Conservation (phyloP, 1,140 invertebrate genomes). For the Bicyclus anynana region DNA sequence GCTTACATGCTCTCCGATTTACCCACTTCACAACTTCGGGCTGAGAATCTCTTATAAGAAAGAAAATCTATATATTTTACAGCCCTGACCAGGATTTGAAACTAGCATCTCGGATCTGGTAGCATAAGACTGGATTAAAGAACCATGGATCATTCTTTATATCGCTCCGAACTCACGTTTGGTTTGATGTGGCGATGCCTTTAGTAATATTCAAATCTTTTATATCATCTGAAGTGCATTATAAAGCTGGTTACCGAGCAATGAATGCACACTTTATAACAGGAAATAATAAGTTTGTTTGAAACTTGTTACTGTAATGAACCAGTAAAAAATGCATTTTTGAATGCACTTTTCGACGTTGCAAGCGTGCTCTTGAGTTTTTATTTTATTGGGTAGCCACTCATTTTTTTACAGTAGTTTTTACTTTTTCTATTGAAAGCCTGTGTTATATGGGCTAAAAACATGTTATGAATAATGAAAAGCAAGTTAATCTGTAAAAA, state of each 20-base stretch:
- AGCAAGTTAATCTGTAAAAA: no score
- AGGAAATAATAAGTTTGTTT: neutral
- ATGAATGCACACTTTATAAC: conserved; percentile 2
- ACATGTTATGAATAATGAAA: no score
- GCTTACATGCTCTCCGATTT: no score
- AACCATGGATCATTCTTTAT: no score
- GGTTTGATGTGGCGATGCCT: neutral
- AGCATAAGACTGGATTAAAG: no score
- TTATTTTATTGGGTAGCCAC: neutral
- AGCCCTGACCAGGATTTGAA: no score
- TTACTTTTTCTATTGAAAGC: neutral
- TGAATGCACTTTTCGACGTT: conserved; percentile 1
- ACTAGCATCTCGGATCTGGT: no score
- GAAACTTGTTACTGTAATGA: neutral
- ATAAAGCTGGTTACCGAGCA: neutral
- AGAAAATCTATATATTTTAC: no score
- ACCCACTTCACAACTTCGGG: no score
- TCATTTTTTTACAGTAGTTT: neutral
- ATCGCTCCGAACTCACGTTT: no score
- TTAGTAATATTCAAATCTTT: conserved; percentile 1
- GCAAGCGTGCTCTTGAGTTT: neutral
- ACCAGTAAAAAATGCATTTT: neutral
- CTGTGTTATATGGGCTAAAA: no score
- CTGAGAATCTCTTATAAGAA: no score
- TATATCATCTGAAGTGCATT: neutral